Conservation (phyloP, 2,888 invertebrate species). For the Hirtodrosophila alboralis region DNA sequence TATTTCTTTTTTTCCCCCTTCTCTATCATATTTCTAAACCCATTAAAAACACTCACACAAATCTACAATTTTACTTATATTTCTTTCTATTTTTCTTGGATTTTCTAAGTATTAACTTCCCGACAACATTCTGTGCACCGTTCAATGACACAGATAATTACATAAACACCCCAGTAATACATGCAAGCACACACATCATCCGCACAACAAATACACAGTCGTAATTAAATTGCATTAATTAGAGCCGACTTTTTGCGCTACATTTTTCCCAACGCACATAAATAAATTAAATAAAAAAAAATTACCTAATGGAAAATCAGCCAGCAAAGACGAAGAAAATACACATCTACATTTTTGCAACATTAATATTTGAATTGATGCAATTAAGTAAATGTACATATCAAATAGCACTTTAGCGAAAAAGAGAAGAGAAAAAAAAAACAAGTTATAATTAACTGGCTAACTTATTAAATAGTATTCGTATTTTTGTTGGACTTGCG, state of each 20-base stretch:
- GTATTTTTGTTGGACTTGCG: slow-evolving; percentile 44
- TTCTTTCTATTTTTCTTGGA: slow-evolving; percentile 15
- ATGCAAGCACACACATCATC: slow-evolving; percentile 15
- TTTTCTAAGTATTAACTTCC: slow-evolving; percentile 57
- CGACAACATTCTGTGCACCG: slow-evolving; percentile 62
- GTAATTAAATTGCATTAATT: slow-evolving; percentile 77
- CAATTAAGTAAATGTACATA: slow-evolving; percentile 45
- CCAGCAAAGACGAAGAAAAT: slow-evolving; percentile 10
- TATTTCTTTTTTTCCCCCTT: not conserved
- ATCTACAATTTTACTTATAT: slow-evolving; percentile 35
- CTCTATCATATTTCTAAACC: slow-evolving; percentile 12
- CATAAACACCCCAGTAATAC: slow-evolving; percentile 54
- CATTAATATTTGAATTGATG: slow-evolving; percentile 24
- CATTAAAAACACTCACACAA: too few species aligned
- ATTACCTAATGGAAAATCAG: slow-evolving; percentile 62
- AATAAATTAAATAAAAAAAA: slow-evolving; percentile 36
- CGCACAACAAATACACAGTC: slow-evolving; percentile 15
- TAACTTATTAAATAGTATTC: slow-evolving; percentile 20
- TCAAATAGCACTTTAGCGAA: slow-evolving; percentile 10
- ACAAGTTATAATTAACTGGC: slow-evolving; percentile 45
- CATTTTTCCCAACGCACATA: slow-evolving; percentile 50
- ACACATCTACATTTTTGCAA: slow-evolving; percentile 9
- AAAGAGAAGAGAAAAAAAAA: slow-evolving; percentile 7
- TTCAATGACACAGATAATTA: slow-evolving; percentile 75
- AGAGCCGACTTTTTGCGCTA: slow-evolving; percentile 66